A percentile compares a stretch with the other conserved stretches of the same genome.
phyloP scores from a whole-genome alignment of 2,888 invertebrate genomes.

The Leptinotarsa tumamoca region DNA sequence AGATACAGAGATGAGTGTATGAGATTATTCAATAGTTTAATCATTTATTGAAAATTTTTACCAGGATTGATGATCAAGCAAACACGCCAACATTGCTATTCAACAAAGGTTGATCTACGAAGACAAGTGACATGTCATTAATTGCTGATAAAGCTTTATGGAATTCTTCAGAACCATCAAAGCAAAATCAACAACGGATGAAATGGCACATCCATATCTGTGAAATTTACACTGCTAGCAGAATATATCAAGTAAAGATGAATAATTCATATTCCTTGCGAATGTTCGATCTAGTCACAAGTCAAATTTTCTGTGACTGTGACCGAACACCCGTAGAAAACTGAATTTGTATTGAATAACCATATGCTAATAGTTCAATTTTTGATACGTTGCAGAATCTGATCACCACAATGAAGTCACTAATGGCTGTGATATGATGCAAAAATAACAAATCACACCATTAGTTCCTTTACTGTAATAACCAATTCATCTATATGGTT shows the following conservation, averaged over 20 bases:
- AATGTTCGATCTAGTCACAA: conserved; percentile 67
- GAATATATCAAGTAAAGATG: conserved; percentile 27
- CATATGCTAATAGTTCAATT: background rate
- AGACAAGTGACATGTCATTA: conserved; percentile 53
- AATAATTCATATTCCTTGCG: conserved; percentile 60
- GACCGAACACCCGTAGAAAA: conserved; percentile 62
- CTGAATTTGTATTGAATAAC: conserved; percentile 50
- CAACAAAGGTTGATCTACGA: conserved; percentile 16
- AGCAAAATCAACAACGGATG: conserved; percentile 64
- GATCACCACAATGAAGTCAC: conserved; percentile 60
- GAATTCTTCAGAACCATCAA: conserved; percentile 56
- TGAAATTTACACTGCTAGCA: background rate
- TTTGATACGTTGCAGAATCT: background rate
- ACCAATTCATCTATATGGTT: conserved; percentile 26
- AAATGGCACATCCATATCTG: conserved; percentile 45
- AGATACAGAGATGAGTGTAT: no score
- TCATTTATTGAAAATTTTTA: background rate
- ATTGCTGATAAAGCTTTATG: conserved; percentile 67
- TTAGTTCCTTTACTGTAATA: conserved; percentile 61
- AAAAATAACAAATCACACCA: conserved; percentile 62
- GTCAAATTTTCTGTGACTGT: conserved; percentile 59
- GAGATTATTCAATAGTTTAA: no score
- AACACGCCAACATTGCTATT: background rate
- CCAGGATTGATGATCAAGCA: background rate
- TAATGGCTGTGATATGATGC: conserved; percentile 66